phyloP scores from a whole-genome alignment of 35 echinoderm and acorn worm species.

The Apostichopus parvimensis region DNA sequence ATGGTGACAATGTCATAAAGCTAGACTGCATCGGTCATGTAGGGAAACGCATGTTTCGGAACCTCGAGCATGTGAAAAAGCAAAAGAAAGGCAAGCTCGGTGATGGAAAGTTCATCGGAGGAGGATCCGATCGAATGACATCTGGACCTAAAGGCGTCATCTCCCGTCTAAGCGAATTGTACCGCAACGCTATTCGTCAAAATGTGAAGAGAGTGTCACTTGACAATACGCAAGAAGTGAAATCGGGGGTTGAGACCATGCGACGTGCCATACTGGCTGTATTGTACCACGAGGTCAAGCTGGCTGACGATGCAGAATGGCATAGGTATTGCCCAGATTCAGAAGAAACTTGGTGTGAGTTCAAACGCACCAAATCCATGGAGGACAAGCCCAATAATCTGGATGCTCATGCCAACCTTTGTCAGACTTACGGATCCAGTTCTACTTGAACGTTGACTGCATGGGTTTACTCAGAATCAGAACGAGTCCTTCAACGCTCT shows the following conservation, averaged over 20 bases:
- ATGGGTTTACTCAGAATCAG: background rate
- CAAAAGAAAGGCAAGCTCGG: background rate
- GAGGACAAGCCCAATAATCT: background rate
- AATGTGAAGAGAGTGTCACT: slow-evolving; percentile 10
- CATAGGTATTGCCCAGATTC: background rate
- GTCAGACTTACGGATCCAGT: background rate
- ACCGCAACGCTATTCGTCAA: slow-evolving; percentile 52
- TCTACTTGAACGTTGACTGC: background rate
- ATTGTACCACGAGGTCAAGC: slow-evolving; percentile 9
- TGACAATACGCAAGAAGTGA: background rate
- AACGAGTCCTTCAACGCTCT: background rate
- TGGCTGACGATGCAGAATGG: too few species aligned
- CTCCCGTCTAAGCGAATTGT: slow-evolving; percentile 19
- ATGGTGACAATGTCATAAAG: slow-evolving; percentile 43
- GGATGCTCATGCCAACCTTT: slow-evolving; percentile 20
- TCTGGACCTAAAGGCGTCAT: slow-evolving; percentile 43
- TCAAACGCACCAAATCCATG: background rate
- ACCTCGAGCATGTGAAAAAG: slow-evolving; percentile 25
- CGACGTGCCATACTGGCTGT: slow-evolving; percentile 29
- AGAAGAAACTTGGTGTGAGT: slow-evolving; percentile 18
- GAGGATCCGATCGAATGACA: slow-evolving; percentile 39
- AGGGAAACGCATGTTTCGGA: slow-evolving; percentile 28
- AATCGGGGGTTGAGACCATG: background rate
- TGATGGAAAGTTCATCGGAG: background rate
- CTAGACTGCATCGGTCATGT: slow-evolving; percentile 49